These are phyloP conservation scores for rat (Rattus norvegicus) DNA, from an alignment of 2,113 vertebrate genomes.

Conservation along the genomic window GRCr8 NC_086031.1:83550001-83550500, in stretches of 20 bases:
- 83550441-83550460: background rate
- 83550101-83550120: background rate
- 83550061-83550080: background rate
- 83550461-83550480: background rate
- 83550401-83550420: background rate
- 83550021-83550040: too few relatives aligned
- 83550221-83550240: too few relatives aligned
- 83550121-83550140: too few relatives aligned
- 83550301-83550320: background rate
- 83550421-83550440: background rate
- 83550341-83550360: background rate
- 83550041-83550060: background rate
- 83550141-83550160: too few relatives aligned
- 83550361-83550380: rapidly evolving
- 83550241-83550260: background rate
- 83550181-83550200: background rate
- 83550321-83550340: background rate
- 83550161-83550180: too few relatives aligned
- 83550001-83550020: background rate
- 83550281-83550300: background rate
- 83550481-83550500: background rate
- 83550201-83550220: background rate
- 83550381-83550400: background rate
- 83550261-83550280: background rate
- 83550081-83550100: background rate